Percentiles rank a stretch among this genome's conserved stretches.
These are phyloP conservation scores for Nannoperca australis DNA, from an alignment of 2,797 vertebrate species.

Conservation along the genomic window DNA sequence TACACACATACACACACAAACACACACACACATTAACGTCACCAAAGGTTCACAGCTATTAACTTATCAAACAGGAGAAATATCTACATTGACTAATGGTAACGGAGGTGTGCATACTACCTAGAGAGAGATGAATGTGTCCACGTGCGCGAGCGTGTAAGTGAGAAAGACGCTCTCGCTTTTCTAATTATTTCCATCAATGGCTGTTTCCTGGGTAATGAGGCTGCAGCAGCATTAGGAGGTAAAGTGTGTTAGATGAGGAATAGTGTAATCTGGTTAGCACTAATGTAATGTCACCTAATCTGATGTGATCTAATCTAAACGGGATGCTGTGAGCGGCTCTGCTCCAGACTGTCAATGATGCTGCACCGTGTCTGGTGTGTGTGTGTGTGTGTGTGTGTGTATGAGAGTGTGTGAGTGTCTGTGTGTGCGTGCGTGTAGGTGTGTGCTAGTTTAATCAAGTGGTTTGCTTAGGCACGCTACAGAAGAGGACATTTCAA, in stretches of 20 bases:
- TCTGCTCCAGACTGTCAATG: conserved; percentile 41
- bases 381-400: conserved; percentile 19
- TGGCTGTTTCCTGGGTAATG: conserved; percentile 70
- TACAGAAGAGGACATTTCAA: conserved; percentile 33
- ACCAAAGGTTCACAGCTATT: conserved; percentile 3
- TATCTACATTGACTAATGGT: conserved; percentile 51
- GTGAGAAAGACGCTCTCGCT: conserved; percentile 36
- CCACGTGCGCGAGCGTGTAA: conserved; percentile 28
- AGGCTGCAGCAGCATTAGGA: conserved; percentile 65
- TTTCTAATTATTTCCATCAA: conserved; percentile 63
- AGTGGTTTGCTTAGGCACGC: conserved; percentile 21
- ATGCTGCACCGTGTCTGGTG: conserved; percentile 36
- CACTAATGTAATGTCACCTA: conserved; percentile 74
- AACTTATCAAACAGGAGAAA: conserved; percentile 42
- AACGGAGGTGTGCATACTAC: conserved; percentile 35
- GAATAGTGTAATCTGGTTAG: conserved; percentile 74
- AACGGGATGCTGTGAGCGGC: conserved; percentile 46
- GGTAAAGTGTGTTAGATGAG: conserved; percentile 68
- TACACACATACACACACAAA: background rate
- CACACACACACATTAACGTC: background rate
- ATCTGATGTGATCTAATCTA: conserved; percentile 75
- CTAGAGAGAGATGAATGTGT: conserved; percentile 55
- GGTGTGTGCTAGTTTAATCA: conserved; percentile 33
- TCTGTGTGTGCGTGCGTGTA: background rate
- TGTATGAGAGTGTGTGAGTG: conserved; percentile 14